phyloP scores from a whole-genome alignment of 1,140 invertebrate genomes.

The Conopomorpha cramerella region DNA sequence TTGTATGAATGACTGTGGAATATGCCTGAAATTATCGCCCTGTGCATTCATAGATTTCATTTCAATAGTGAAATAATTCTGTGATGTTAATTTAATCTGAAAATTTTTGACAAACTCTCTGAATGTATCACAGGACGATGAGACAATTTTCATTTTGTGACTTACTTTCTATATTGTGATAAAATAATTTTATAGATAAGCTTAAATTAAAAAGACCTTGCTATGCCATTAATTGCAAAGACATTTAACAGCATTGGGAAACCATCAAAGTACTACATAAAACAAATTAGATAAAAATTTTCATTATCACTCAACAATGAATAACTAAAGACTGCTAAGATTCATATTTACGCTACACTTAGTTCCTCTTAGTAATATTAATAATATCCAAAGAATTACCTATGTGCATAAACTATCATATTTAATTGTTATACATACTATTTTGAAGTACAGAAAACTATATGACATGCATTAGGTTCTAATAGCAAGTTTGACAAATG shows the following conservation, averaged over 20 bases:
- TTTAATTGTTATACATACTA: too few relatives aligned
- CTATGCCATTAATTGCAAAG: conserved; percentile 30
- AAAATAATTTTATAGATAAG: conserved; percentile 27
- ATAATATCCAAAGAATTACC: conserved; percentile 56
- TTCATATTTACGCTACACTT: conserved; percentile 28
- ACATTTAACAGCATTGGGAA: conserved; percentile 45
- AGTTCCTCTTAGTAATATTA: conserved; percentile 56
- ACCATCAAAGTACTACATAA: conserved; percentile 7
- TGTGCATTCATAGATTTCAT: conserved; percentile 48
- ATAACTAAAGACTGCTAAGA: conserved; percentile 20
- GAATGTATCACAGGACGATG: conserved; percentile 37
- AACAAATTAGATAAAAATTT: conserved; percentile 7
- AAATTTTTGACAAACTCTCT: conserved; percentile 55
- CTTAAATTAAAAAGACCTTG: conserved; percentile 33
- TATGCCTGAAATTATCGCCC: conserved; percentile 44
- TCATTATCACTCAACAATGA: conserved; percentile 11
- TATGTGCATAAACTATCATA: conserved; percentile 37
- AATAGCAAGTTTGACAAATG: too few relatives aligned
- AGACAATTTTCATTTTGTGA: conserved; percentile 27
- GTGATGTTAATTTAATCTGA: conserved; percentile 58
- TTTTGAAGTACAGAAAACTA: too few relatives aligned
- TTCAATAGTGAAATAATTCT: conserved; percentile 57
- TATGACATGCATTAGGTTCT: too few relatives aligned
- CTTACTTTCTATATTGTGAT: conserved; percentile 52
- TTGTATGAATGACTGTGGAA: conserved; percentile 54